phyloP scores from a whole-genome alignment of 2,797 vertebrate species.

The Eupleurogrammus muticus region DNA sequence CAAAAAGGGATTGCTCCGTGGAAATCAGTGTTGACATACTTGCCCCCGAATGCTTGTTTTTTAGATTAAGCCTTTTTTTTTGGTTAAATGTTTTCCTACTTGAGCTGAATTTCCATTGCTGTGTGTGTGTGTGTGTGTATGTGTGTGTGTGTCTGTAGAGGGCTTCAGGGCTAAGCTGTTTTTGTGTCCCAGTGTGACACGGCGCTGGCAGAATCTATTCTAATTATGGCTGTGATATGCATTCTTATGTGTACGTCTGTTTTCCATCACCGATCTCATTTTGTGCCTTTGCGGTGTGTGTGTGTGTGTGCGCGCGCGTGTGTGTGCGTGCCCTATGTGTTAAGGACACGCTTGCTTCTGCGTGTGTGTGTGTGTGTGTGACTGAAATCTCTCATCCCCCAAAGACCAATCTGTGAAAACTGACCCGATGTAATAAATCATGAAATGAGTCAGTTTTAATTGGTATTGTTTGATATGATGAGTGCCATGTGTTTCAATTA shows the following conservation, averaged over 20 bases:
- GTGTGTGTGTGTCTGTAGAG: slow-evolving; percentile 19
- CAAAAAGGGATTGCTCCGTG: slow-evolving; percentile 38
- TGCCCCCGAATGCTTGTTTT: slow-evolving; percentile 52
- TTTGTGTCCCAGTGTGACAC: slow-evolving; percentile 39
- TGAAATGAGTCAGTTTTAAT: slow-evolving; percentile 74
- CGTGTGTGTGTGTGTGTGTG: slow-evolving; percentile 28
- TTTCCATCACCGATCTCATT: slow-evolving; percentile 22
- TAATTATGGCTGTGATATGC: slow-evolving; percentile 42
- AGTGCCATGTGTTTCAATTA: slow-evolving; percentile 76
- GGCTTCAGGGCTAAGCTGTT: slow-evolving; percentile 27
- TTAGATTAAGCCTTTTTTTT: slow-evolving; percentile 37
- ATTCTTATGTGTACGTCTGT: slow-evolving; percentile 36
- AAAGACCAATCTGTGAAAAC: slow-evolving; percentile 65
- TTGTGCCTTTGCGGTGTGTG: slow-evolving; percentile 13
- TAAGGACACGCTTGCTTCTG: slow-evolving; percentile 9
- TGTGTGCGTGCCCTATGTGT: slow-evolving; percentile 1
- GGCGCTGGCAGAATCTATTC: slow-evolving; percentile 30
- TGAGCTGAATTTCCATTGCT: slow-evolving; percentile 21
- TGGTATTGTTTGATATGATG: slow-evolving; percentile 72
- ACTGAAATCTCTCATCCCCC: slow-evolving; percentile 46
- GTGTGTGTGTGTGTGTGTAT: slow-evolving; percentile 9
- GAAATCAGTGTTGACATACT: slow-evolving; percentile 57
- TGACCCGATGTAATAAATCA: slow-evolving; percentile 73
- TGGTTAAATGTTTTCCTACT: slow-evolving; percentile 37
- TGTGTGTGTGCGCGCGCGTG: slow-evolving; percentile 14